Evolutionary conservation across 2,888 invertebrate species (phyloP).

Genomic region (Parelbella ahira): DNA sequence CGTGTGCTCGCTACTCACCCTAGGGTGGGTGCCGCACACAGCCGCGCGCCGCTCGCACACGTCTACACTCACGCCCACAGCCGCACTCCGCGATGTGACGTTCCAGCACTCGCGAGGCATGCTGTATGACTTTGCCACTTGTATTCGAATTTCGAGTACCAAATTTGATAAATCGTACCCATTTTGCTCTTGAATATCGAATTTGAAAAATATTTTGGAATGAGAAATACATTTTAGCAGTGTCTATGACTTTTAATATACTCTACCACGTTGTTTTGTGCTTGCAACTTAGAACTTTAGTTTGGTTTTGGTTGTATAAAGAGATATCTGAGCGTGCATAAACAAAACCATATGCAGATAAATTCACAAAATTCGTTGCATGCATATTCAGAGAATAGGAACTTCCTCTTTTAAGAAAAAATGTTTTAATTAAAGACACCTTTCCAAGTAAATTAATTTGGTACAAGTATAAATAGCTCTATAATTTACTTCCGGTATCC

Average conservation of each 20-base stretch:
- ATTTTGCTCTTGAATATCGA: slow-evolving; percentile 35
- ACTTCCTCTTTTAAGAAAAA: too few species aligned
- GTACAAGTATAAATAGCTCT: too few species aligned
- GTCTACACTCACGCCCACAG: slow-evolving; percentile 48
- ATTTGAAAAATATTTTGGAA: slow-evolving; percentile 31
- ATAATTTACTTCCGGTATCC: too few species aligned
- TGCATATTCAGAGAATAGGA: too few species aligned
- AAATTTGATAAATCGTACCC: slow-evolving; percentile 23
- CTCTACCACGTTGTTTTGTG: slow-evolving; percentile 1
- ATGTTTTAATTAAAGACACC: too few species aligned
- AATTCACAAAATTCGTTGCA: too few species aligned
- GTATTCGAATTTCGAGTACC: slow-evolving; percentile 33
- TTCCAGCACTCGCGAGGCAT: too few species aligned
- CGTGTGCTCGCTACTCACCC: slow-evolving; percentile 43
- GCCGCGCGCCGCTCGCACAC: slow-evolving; percentile 47
- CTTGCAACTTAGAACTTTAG: background rate
- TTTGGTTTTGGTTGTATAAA: background rate
- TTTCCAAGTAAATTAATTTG: too few species aligned
- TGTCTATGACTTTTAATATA: slow-evolving; percentile 16
- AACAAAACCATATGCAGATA: too few species aligned
- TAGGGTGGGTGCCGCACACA: slow-evolving; percentile 52
- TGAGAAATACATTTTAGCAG: slow-evolving; percentile 19
- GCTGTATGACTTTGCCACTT: slow-evolving; percentile 36
- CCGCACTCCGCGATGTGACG: slow-evolving; percentile 32
- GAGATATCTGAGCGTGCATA: too few species aligned